Evolutionary conservation across 2,113 vertebrate species (phyloP).

Genomic region (Silurus meridionalis): DNA sequence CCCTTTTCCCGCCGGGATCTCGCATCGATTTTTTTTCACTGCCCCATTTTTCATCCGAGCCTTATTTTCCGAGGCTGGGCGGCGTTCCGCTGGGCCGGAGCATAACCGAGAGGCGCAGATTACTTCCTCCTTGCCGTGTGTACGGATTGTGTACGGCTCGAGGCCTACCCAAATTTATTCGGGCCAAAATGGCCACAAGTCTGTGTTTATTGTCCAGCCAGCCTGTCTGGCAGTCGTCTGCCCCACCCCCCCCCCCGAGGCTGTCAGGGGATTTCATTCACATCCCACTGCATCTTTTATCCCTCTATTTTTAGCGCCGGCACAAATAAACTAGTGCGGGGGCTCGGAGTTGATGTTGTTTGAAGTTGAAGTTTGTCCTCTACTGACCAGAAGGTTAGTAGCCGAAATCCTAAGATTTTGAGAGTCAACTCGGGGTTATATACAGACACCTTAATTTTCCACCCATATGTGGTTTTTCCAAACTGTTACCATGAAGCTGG

Average conservation of each 20-base stretch:
- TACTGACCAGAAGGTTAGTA: not conserved
- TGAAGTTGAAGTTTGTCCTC: not conserved
- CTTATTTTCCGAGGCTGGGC: not conserved
- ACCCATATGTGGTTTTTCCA: too few relatives aligned
- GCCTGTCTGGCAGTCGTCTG: not conserved
- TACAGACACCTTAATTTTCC: too few relatives aligned
- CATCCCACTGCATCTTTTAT: slow-evolving; percentile 56
- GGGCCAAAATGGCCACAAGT: not conserved
- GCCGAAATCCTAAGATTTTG: too few relatives aligned
- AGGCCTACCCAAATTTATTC: not conserved
- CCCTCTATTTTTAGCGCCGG: slow-evolving; percentile 63
- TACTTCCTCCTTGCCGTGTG: not conserved
- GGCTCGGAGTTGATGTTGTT: not conserved
- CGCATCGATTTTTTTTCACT: not conserved
- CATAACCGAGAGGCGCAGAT: not conserved
- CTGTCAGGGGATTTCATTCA: slow-evolving; percentile 50
- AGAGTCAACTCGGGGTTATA: too few relatives aligned
- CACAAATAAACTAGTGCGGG: not conserved
- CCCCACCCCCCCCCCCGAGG: not conserved
- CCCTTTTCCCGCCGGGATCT: not conserved
- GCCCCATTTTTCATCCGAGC: not conserved
- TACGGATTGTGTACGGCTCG: not conserved
- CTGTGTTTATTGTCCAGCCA: not conserved
- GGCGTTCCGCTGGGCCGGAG: not conserved
- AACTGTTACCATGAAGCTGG: too few relatives aligned